Percentiles rank a stretch among this genome's conserved stretches.
phyloP scores from a whole-genome alignment of 2,797 vertebrate genomes.

The Podarcis siculus region DNA sequence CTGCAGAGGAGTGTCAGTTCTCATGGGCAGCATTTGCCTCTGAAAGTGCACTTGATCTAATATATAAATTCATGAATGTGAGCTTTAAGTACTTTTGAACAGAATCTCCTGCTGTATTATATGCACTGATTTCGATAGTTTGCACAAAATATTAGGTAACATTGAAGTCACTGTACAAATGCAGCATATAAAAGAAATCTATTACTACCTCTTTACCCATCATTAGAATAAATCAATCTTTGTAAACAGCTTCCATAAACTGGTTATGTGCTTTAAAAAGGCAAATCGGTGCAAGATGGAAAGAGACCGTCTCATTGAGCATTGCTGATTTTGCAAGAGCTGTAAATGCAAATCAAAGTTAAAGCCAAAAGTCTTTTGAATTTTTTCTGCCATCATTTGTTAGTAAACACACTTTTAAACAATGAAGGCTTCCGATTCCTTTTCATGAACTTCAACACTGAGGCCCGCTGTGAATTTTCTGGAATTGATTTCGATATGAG shows the following conservation, averaged over 20 bases:
- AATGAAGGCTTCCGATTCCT: conserved; percentile 46
- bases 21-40: conserved; percentile 19
- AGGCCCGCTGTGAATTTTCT: conserved; percentile 34
- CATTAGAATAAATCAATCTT: conserved; percentile 43
- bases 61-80: conserved; percentile 37
- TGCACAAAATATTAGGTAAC: conserved; percentile 20
- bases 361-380: background rate
- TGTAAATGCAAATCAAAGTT: conserved; percentile 21
- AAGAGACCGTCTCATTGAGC: background rate
- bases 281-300: conserved; percentile 26
- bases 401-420: conserved; percentile 40
- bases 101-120: conserved; percentile 21
- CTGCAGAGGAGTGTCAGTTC: background rate
- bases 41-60: conserved; percentile 1
- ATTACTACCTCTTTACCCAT: conserved; percentile 33
- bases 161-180: conserved; percentile 43
- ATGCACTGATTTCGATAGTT: conserved; percentile 25
- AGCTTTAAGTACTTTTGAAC: conserved; percentile 28
- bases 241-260: conserved; percentile 43
- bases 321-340: conserved; percentile 18
- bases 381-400: background rate
- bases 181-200: conserved; percentile 16
- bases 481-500: conserved; percentile 57
- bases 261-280: conserved; percentile 43
- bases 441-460: conserved; percentile 40